Evolutionary conservation across 2,888 invertebrate genomes (phyloP), one percentile per base, ranked within the genome.

Genomic region (Lydus trimaculatus): DNA sequence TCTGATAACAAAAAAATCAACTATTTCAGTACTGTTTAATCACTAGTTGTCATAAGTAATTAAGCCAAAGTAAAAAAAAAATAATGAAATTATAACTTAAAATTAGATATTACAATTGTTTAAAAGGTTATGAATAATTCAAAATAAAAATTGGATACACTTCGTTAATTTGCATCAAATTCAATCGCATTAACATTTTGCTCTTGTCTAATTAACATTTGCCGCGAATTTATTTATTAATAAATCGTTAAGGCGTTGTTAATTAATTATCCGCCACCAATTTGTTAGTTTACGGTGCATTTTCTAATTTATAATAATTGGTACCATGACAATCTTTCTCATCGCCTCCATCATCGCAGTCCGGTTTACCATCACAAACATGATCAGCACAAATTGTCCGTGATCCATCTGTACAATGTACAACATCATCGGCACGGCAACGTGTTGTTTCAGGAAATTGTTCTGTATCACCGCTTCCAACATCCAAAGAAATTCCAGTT

Each of bases 261-360:
- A n/a, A n/a, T n/a, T 56, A 67, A 59, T 25, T 6, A 31, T 28
- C 56, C 56, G 25, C 56, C 36, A 62, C 61, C 68, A 70, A 59
- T 63, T n/a, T 59, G 69, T 70, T 70, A 72, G 71, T 67, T 17
- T 43, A 9, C 8, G 31, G 31, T 31, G 63, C 61, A 58, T 31
- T 61, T 36, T 36, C 7, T 59, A 13, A 25, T 56, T 25, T 61
- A 31, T 6, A 3, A 20, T 4, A 11, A 17, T 28, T 48, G 62
- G 63, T 71, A 76, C 76, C 79, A 68, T 76, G 78, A 80, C 93
- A 93, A 73, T 87, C 85, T 23, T 77, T 76, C 82, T 95, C 95
- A 80, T 95, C 94, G 25, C 89, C 89, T 6, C 88, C 88, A 78
- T 92, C 91, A 7, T 84, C 80, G 78, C 95, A 95, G 75, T 94